Evolutionary conservation across 2,888 invertebrate species (phyloP), one percentile per base, ranked within the genome.

Genomic region (Digitonthophagus gazella): DNA sequence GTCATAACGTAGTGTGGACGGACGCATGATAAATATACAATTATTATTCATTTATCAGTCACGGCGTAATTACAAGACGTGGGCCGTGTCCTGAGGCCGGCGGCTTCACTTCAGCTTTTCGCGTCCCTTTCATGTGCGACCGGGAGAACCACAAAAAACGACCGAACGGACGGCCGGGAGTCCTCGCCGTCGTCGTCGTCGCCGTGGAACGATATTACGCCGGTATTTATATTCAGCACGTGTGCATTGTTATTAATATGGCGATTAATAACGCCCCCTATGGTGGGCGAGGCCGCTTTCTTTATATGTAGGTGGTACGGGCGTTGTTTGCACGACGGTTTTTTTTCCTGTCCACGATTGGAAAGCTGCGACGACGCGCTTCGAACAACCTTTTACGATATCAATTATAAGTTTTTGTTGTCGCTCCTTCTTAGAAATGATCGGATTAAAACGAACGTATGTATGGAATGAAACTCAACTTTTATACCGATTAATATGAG

Each of bases 21-120:
- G 19, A 61, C 61, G 61, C 61, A 61, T 80, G 80, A 81, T 81
- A 80, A 80, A 81, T 81, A 78, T 77, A 78, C 77, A 78, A 78
- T 79, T 80, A 81, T 81, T 80, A 80, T 80, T 81, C 81, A 80
- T 79, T 79, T 78, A 78, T 81, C 80, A 77, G 80, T 80, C 80
- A 80, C 78, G 76, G 78, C 79, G 76, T 81, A 80, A 81, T 81
- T 81, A 81, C 77, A 76, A 58, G 71, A 74, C 74, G 75, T 75
- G 74, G 76, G 74, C 69, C 72, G 74, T 70, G 70, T 72, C 73
- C 72, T 71, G 68, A 6, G 28, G 28, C 58, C 75, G 66, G 69
- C 67, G 71, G 75, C 74, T 22, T 65, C 68, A 18, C 16, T 44
- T 44, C 28, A 44, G 28, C 28, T 44, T 44, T 44, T 44, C 28